These are phyloP conservation scores for Stenoptilia bipunctidactyla DNA, from an alignment of 2,888 invertebrate genomes.

Conservation along the genomic window DNA sequence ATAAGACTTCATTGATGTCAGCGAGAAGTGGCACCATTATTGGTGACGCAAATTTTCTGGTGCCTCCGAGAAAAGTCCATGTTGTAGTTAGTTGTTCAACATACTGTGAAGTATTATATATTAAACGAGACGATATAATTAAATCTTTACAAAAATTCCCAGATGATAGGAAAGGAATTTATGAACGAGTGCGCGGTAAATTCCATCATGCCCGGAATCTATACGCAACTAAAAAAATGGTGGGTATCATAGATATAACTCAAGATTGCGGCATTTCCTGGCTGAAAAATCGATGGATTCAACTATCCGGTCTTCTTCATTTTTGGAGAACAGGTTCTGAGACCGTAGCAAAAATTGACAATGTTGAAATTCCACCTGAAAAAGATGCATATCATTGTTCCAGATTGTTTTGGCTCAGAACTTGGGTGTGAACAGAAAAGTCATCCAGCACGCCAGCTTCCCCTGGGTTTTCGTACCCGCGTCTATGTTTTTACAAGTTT, in stretches of 20 bases:
- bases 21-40: conserved; percentile 5
- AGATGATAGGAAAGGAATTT: conserved; percentile 3
- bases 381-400: conserved; percentile 49
- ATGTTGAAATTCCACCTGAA: conserved; percentile 23
- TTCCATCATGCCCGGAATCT: conserved; percentile 4
- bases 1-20: conserved; percentile 4
- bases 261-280: no score
- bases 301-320: no score
- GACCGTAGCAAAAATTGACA: neutral
- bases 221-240: neutral
- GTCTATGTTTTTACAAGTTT: conserved; percentile 30
- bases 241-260: no score
- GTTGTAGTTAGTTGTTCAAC: conserved; percentile 6
- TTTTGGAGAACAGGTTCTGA: no score
- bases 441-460: conserved; percentile 37
- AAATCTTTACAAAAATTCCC: conserved; percentile 5
- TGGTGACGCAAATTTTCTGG: conserved; percentile 8
- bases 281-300: no score
- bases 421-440: conserved; percentile 41
- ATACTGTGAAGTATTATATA: conserved; percentile 6
- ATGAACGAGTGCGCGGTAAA: neutral
- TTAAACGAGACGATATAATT: conserved; percentile 2
- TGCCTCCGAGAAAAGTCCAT: conserved; percentile 5
- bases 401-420: conserved; percentile 54
- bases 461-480: conserved; percentile 43